A percentile compares a stretch with the other conserved stretches of the same genome.
These are phyloP conservation scores for Mamestra configurata DNA, from an alignment of 1,140 invertebrate genomes.

Conservation along the genomic window DNA sequence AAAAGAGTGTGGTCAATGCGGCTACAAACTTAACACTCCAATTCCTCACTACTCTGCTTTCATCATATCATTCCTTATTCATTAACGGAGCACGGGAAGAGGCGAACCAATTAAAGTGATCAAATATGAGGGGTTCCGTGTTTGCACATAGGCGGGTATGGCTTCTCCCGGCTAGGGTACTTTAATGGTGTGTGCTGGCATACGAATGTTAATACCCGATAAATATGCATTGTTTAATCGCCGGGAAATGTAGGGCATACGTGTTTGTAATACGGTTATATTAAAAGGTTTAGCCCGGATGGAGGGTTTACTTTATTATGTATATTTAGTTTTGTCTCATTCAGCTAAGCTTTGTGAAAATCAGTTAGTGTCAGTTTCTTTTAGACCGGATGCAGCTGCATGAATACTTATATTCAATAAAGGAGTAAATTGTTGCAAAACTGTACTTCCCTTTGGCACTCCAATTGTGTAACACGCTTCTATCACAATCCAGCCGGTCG, in stretches of 20 bases:
- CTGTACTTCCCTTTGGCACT: no score
- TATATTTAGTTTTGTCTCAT: no score
- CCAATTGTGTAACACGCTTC: no score
- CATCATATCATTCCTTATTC: constrained; percentile 62
- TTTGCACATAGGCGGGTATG: constrained; percentile 45
- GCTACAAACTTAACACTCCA: not conserved
- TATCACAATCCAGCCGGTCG: no score
- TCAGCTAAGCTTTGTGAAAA: no score
- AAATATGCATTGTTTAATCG: constrained; percentile 43
- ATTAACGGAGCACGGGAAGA: constrained; percentile 56
- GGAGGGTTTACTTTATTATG: no score
- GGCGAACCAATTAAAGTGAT: constrained; percentile 73
- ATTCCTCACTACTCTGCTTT: not conserved
- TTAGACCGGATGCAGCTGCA: no score
- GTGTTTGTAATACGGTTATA: not conserved
- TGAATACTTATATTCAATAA: no score
- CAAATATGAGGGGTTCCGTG: constrained; percentile 64
- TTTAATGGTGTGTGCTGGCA: constrained; percentile 25
- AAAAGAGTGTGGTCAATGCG: no score
- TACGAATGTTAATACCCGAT: constrained; percentile 26
- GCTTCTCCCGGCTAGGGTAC: not conserved
- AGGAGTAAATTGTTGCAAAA: no score
- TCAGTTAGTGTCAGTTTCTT: no score
- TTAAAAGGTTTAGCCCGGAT: no score
- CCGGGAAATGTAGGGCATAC: constrained; percentile 1